Evolutionary conservation across 2,888 invertebrate genomes (phyloP).

Genomic region (Cheilosia grossa): DNA sequence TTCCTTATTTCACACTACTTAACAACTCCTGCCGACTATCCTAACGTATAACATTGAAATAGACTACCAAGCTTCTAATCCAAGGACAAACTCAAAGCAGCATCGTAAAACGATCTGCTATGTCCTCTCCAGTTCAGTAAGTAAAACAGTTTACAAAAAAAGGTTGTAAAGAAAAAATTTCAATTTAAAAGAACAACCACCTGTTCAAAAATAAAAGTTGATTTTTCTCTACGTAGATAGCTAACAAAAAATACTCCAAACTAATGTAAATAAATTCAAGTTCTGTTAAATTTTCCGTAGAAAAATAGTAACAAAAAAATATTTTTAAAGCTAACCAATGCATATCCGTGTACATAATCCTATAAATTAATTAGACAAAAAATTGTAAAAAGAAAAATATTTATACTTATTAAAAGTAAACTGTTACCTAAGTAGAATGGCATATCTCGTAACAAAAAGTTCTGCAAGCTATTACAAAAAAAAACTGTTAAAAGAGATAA

Average conservation of each 20-base stretch:
- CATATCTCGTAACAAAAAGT: slow-evolving; percentile 43
- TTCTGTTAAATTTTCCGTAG: slow-evolving; percentile 8
- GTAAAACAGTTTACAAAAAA: too few relatives aligned
- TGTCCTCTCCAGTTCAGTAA: background rate
- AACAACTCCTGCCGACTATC: too few relatives aligned
- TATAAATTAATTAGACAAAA: background rate
- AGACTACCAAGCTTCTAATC: too few relatives aligned
- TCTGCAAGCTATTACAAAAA: slow-evolving; percentile 31
- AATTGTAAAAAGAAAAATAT: slow-evolving; percentile 14
- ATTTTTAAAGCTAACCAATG: slow-evolving; percentile 21
- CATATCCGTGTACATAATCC: slow-evolving; percentile 35
- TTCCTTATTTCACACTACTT: too few relatives aligned
- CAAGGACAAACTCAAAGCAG: too few relatives aligned
- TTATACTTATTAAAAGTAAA: slow-evolving; percentile 14
- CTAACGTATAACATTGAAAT: too few relatives aligned
- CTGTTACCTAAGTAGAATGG: slow-evolving; percentile 41
- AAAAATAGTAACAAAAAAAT: slow-evolving; percentile 3
- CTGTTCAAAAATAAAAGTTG: background rate
- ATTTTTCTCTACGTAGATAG: slow-evolving; percentile 36
- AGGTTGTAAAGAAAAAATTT: too few relatives aligned
- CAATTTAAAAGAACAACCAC: background rate
- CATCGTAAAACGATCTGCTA: background rate
- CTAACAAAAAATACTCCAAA: slow-evolving; percentile 17
- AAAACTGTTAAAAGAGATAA: background rate
- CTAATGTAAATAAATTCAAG: slow-evolving; percentile 31